Evolutionary conservation across 2,888 invertebrate species (phyloP), one percentile per base, ranked within the genome.

Genomic region (Dryomyza anilis): DNA sequence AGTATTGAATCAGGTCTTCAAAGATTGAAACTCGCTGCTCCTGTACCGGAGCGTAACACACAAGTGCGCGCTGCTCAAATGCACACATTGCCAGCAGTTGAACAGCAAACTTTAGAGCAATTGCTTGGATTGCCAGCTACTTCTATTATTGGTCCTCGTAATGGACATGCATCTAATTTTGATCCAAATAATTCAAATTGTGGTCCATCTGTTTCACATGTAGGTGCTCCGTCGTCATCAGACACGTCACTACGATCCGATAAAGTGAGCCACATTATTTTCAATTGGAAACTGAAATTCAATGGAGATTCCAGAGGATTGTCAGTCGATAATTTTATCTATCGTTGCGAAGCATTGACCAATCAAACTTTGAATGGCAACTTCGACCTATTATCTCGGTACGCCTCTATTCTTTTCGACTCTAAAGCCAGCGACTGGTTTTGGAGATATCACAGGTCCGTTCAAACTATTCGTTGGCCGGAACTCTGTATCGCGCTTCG

Each of bases 391-490:
- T 19, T 61, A 1, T 68, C 60, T n/a, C 14, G 21, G 1, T 36
- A 68, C 29, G 65, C 63, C 21, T 55, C 48, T 8, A 53, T 52
- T 2, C 29, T 68, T 5, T 64, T 66, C 19, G 61, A 64, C 4
- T n/a, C 46, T 6, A 67, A 65, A n/a, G 64, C 67, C 2, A 61
- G n/a, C 14, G 61, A 65, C 10, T 67, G 67, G 65, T 67, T 63
- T 21, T 67, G 65, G 67, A 12, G 67, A 0, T 65, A 60, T 36
- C 67, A 65, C 29, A 48, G 45, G 7, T 48, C 58, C 2, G 65
- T 63, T 6, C 43, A 19, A 6, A 16, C 43, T 16, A 58, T 67
- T 21, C 12, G 30, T 10, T 67, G 67, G 61, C 16, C 29, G 2
- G 30, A 60, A 4, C n/a, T 68, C 21, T 67, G 65, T n/a, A 33